phyloP scores from a whole-genome alignment of 2,888 invertebrate species.

The Dorcus hopei region DNA sequence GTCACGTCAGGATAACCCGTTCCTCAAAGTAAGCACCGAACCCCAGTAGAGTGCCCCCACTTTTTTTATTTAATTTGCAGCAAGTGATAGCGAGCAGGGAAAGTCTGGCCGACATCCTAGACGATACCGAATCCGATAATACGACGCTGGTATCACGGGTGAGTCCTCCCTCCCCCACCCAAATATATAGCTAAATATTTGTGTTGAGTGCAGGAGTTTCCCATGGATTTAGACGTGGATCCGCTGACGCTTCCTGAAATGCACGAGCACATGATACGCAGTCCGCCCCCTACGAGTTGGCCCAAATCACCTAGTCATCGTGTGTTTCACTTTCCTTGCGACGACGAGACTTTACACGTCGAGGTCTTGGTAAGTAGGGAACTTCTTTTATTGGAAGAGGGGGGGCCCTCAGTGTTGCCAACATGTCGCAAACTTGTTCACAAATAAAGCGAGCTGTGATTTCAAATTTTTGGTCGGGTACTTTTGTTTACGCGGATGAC shows the following conservation, averaged over 20 bases:
- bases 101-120: slow-evolving; percentile 69
- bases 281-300: slow-evolving; percentile 78
- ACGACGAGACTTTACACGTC: slow-evolving; percentile 48
- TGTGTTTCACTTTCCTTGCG: slow-evolving; percentile 57
- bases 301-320: slow-evolving; percentile 58
- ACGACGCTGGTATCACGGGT: slow-evolving; percentile 77
- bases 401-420: too few relatives aligned
- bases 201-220: slow-evolving; percentile 45
- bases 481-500: too few relatives aligned
- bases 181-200: neutral
- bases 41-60: neutral
- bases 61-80: slow-evolving; percentile 46
- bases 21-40: slow-evolving; percentile 62
- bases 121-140: slow-evolving; percentile 73
- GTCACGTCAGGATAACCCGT: slow-evolving; percentile 82
- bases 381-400: too few relatives aligned
- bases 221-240: slow-evolving; percentile 62
- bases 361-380: slow-evolving; percentile 40
- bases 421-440: too few relatives aligned
- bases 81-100: slow-evolving; percentile 78
- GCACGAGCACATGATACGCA: slow-evolving; percentile 78
- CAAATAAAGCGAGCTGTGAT: too few relatives aligned
- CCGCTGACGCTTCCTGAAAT: slow-evolving; percentile 73
- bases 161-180: slow-evolving; percentile 23
- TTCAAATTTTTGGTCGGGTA: too few relatives aligned